phyloP scores from a whole-genome alignment of 2,113 vertebrate species.

The Rhinogobius similis region DNA sequence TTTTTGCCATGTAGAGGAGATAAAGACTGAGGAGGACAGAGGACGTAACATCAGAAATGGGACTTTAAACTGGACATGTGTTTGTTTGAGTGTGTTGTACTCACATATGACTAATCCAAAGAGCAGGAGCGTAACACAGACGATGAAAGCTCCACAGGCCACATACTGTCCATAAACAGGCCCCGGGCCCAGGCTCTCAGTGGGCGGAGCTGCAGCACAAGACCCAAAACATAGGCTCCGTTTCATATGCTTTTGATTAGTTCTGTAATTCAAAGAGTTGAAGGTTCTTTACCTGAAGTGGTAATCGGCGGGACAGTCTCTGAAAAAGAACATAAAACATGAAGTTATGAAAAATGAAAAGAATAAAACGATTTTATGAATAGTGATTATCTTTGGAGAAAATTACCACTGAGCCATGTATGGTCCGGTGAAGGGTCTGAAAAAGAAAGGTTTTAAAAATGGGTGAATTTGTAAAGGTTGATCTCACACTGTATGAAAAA shows the following conservation, averaged over 20 bases:
- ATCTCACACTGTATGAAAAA: no score
- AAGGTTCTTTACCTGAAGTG: not conserved
- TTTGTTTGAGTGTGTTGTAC: slow-evolving; percentile 1
- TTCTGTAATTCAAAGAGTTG: not conserved
- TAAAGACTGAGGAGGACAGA: no score
- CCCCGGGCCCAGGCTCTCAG: accelerated
- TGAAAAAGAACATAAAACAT: not conserved
- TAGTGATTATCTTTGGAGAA: no score
- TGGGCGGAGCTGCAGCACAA: not conserved
- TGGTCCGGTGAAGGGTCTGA: no score
- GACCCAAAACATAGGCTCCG: not conserved
- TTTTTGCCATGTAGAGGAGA: no score
- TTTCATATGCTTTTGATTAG: not conserved
- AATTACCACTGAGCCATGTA: no score
- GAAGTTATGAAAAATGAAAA: not conserved
- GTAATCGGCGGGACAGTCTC: not conserved
- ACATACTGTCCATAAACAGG: not conserved
- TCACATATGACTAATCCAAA: slow-evolving; percentile 59
- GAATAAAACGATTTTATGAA: not conserved
- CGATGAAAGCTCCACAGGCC: slow-evolving; percentile 24
- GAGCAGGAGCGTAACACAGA: slow-evolving; percentile 29
- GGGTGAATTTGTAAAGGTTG: no score
- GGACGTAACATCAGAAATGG: no score
- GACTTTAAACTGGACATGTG: no score
- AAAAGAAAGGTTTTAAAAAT: not conserved